A percentile compares a stretch with the other conserved stretches of the same genome.
Conservation (phyloP, 1,140 invertebrate genomes). For the Lepidurus arcticus region DNA sequence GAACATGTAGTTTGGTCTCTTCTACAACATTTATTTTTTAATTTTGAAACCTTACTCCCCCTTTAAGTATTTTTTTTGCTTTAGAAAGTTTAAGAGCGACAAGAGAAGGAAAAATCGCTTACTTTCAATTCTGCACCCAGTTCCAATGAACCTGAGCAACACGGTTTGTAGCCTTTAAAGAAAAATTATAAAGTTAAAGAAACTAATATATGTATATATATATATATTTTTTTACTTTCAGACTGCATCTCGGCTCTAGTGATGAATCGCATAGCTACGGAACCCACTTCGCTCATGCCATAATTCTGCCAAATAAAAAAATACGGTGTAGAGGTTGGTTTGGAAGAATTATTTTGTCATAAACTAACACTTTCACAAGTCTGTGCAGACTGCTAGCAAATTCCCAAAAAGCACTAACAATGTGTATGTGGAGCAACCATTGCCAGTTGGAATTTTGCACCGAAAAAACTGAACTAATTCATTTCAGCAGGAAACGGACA, state of each 20-base stretch:
- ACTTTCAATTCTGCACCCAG: conserved; percentile 22
- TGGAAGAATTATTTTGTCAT: background rate
- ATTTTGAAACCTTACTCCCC: too few relatives aligned
- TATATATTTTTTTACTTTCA: background rate
- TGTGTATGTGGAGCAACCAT: background rate
- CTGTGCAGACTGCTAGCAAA: background rate
- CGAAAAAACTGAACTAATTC: background rate
- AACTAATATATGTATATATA: conserved; percentile 13
- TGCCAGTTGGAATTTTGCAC: background rate
- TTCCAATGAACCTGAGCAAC: background rate
- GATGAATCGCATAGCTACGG: background rate
- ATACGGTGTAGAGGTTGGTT: background rate
- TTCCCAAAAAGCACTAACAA: background rate
- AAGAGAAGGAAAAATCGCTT: background rate
- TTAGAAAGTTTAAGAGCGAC: too few relatives aligned
- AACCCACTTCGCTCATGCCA: conserved; percentile 19
- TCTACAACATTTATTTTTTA: too few relatives aligned
- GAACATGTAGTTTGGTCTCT: too few relatives aligned
- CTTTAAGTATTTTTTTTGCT: background rate
- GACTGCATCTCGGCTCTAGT: background rate
- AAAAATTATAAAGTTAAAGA: background rate
- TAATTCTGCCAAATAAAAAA: conserved; percentile 12
- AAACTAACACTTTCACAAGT: background rate
- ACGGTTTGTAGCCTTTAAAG: background rate
- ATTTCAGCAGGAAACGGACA: background rate